phyloP scores from a whole-genome alignment of 2,797 vertebrate species.

The Pachyuromys duprasi region DNA sequence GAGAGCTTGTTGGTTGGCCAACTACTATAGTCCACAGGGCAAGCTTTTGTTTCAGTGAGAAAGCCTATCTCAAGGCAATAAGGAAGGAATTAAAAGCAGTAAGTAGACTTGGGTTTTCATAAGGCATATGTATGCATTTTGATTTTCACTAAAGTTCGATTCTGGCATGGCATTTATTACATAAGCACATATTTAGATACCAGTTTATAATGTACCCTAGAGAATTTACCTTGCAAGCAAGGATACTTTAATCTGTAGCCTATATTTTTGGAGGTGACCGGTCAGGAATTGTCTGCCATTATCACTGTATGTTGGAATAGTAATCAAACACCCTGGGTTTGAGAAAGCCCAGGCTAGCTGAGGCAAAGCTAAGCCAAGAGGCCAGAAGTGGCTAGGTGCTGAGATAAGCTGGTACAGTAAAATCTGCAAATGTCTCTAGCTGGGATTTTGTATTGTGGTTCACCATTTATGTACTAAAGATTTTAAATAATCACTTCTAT shows the following conservation, averaged over 20 bases:
- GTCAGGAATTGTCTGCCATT: background rate
- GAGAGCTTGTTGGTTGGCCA: background rate
- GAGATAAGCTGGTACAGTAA: background rate
- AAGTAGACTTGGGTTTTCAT: background rate
- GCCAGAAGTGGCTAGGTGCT: background rate
- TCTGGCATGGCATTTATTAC: background rate
- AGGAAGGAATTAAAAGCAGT: background rate
- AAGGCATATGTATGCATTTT: background rate
- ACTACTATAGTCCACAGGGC: background rate
- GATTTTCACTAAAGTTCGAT: constrained; percentile 9
- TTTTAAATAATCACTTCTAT: background rate
- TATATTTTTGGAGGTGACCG: background rate
- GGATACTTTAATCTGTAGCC: background rate
- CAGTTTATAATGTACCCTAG: background rate
- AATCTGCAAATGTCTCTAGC: background rate
- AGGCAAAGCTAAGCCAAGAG: background rate
- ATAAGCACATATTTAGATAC: background rate
- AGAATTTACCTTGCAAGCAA: background rate
- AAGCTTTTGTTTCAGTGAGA: background rate
- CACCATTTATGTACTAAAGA: background rate
- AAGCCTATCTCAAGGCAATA: background rate
- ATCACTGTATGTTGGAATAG: background rate
- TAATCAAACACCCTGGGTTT: background rate
- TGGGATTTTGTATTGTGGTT: background rate
- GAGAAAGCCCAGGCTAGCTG: background rate